Base-by-base conservation (phyloP, 2,113 vertebrate species). In the Albula goreensis region DNA sequence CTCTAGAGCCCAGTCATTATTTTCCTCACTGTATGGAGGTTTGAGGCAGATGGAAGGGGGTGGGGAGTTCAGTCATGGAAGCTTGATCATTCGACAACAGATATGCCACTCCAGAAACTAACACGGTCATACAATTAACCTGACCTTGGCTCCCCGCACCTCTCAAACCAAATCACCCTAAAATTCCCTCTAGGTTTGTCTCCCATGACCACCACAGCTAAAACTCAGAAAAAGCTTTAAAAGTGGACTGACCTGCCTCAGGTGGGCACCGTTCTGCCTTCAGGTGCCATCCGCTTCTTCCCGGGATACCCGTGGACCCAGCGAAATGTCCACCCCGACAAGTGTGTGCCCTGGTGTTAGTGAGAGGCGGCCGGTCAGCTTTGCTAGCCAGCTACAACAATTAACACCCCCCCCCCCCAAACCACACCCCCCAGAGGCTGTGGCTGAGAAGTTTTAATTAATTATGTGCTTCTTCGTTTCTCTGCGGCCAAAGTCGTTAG, bases 381-480 rank as follows among this genome's bases (percentile, higher is more conserved):
- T 81, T n/a, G n/a, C 25, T 81, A 25, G 15, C 80, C 22, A 25
- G 15, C 17, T 10, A 19, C 0, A 66, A 22, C 50, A 81, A 81
- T 81, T 12, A 81, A 31, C 50, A 80, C 1, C 12, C 8, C 50
- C n/a, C 80, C 51, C 50, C 25, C 10, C 25, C 74, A 22, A 66
- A 17, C 25, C 31, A 41, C 31, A 0, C 31, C 25, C 49, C 77
- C 41, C 13, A 22, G 66, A 15, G 5, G 31, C 49, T 31, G n/a
- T 12, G 60, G 25, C 15, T 82, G 49, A 17, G 25, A 57, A 60
- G 7, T 22, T 74, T 83, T 87, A 87, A 87, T 87, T 83, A 79
- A 78, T 84, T 53, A 70, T n/a, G n/a, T 2, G 13, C 17, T 80
- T 81, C 50, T 80, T 89, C 77, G 85, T 89, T 83, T 88, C 83